These are phyloP conservation scores for Cosmia trapezina DNA, from an alignment of 2,888 invertebrate genomes.

Conservation along the genomic window DNA sequence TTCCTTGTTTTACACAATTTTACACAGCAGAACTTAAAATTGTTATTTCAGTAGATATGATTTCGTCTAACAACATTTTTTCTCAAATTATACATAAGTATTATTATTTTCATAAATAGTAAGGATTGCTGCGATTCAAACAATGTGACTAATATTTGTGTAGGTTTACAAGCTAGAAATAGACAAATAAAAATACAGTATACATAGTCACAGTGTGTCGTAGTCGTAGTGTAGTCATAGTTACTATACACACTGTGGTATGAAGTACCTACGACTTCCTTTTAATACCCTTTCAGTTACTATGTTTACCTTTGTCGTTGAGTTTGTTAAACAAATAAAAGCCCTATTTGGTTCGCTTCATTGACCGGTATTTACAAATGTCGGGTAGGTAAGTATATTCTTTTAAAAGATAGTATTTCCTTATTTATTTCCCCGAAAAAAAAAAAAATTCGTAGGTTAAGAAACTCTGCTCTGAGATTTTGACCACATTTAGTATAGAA, in stretches of 20 bases:
- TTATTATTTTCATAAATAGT: too few species aligned
- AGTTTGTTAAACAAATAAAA: conserved; percentile 50
- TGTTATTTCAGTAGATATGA: too few species aligned
- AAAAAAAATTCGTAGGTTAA: too few species aligned
- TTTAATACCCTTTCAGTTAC: conserved; percentile 45
- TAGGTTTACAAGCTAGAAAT: background rate
- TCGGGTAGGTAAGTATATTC: background rate
- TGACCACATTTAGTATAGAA: too few species aligned
- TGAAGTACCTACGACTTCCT: background rate
- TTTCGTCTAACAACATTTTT: background rate
- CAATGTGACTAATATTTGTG: background rate
- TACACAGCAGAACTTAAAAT: too few species aligned
- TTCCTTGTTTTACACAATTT: background rate
- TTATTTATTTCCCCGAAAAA: too few species aligned
- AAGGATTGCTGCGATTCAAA: background rate
- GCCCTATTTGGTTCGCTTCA: conserved; percentile 45
- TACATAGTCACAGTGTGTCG: background rate
- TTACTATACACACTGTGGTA: background rate
- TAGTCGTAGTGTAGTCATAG: too few species aligned
- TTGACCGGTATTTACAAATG: conserved; percentile 39
- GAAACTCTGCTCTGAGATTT: too few species aligned
- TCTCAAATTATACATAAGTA: too few species aligned
- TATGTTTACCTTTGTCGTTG: conserved; percentile 41
- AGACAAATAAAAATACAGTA: background rate
- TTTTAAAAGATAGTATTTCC: too few species aligned